Base-by-base conservation (phyloP, 2,797 vertebrate species). In the Eidolon dupreanum region DNA sequence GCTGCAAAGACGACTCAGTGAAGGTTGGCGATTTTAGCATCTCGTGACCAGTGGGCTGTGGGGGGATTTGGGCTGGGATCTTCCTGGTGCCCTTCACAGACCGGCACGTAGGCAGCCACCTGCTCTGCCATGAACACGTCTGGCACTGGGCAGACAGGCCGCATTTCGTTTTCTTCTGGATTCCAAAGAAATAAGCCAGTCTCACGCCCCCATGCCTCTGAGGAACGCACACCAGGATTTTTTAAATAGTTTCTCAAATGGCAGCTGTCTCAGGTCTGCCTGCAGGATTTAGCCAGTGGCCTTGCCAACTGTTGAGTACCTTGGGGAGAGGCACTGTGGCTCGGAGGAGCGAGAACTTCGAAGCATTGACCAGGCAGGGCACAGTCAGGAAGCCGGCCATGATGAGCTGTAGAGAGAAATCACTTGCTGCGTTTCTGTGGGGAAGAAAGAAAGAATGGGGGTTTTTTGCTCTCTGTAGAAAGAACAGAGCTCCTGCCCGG, bases 211-310 rank as follows among this genome's bases (percentile, higher is more conserved):
- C 57, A 51, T 46, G 63, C 79, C 57, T 81, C 88, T 55, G 38
- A 85, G 73, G 84, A 86, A 79, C 85, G 84, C 53, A 75, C 81
- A 84, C 46, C 46, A n/a, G 84, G n/a, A n/a, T 94, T 90, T 89
- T 66, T 63, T 10, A 95, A 95, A 70, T 65, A 61, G 83, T 46
- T 93, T 63, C 36, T 86, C 3, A 11, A 15, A 55, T 28, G 49
- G 55, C 55, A 85, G 71, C 63, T 91, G 95, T 85, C 86, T 33
- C 31, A 57, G 46, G 41, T 65, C 36, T 95, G 83, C 81, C 51
- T 82, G 46, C 51, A 92, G 83, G 53, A 31, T 66, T 74, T 61
- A 73, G 78, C 79, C 12, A 1, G 19, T 1, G 33, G 38, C 65
- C 46, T 46, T 31, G 31, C 49, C 79, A 55, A 71, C 46, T 87